A percentile compares a stretch with the other conserved stretches of the same genome.
Evolutionary conservation across 2,113 vertebrate genomes (phyloP).

Genomic region (Neolamprologus hecqui): DNA sequence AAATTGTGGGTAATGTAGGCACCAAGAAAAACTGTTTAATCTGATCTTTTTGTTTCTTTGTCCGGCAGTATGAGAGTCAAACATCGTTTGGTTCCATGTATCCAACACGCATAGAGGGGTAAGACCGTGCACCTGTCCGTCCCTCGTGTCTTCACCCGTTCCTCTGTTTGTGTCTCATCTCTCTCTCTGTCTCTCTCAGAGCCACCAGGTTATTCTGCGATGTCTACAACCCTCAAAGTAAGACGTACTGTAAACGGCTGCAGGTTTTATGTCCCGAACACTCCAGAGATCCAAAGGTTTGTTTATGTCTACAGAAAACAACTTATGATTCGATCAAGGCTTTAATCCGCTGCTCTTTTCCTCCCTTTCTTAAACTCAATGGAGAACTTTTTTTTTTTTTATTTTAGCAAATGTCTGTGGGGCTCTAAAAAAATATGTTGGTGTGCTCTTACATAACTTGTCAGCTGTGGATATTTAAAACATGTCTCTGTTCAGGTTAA

Average conservation of each 20-base stretch:
- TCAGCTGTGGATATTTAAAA: background rate
- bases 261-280: slow-evolving; percentile 89
- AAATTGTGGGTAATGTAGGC: background rate
- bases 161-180: background rate
- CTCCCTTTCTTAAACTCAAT: background rate
- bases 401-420: background rate
- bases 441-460: fast-evolving
- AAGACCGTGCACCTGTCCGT: slow-evolving; percentile 29
- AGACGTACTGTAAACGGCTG: slow-evolving; percentile 88
- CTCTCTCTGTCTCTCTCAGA: slow-evolving; percentile 38
- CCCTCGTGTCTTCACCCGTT: background rate
- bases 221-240: slow-evolving; percentile 88
- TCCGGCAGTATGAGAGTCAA: slow-evolving; percentile 84
- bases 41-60: background rate
- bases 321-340: background rate
- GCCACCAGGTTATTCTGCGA: slow-evolving; percentile 79
- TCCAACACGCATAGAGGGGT: slow-evolving; percentile 90
- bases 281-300: slow-evolving; percentile 86
- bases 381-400: fast-evolving
- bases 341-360: fast-evolving
- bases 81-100: slow-evolving; percentile 92
- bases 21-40: background rate
- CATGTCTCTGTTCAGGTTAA: background rate
- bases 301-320: background rate
- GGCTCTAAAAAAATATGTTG: background rate